These are phyloP conservation scores for Carettochelys insculpta DNA, from an alignment of 2,113 vertebrate genomes.

Conservation along the genomic window DNA sequence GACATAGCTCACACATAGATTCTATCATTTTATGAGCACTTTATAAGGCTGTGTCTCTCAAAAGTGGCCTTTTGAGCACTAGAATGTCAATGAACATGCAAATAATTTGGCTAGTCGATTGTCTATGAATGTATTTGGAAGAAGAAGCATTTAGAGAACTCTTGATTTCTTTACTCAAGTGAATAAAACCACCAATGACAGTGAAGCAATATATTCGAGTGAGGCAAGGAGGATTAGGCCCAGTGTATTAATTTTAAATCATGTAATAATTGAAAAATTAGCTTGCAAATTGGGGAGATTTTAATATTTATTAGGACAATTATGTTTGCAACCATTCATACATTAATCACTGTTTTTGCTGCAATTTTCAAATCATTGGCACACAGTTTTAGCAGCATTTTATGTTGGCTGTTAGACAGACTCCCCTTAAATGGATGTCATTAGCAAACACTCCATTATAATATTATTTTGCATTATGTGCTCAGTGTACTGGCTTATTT, in stretches of 20 bases:
- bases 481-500: constrained; percentile 46
- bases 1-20: neutral
- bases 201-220: neutral
- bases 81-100: neutral
- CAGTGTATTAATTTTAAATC: neutral
- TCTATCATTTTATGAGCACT: neutral
- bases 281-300: constrained; percentile 41
- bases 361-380: constrained; percentile 65
- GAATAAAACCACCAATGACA: neutral
- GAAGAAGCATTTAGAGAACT: neutral
- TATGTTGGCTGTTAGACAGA: constrained; percentile 52
- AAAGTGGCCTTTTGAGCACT: neutral
- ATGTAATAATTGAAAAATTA: neutral
- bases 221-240: constrained; percentile 15
- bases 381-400: constrained; percentile 38
- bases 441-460: constrained; percentile 50
- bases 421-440: constrained; percentile 55
- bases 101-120: neutral
- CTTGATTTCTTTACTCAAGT: neutral
- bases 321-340: neutral
- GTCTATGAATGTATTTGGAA: constrained; percentile 13
- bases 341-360: constrained; percentile 34
- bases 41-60: neutral
- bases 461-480: constrained; percentile 45
- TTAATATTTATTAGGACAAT: constrained; percentile 54